These are phyloP conservation scores for Amitus sp. DNA, from an alignment of 2,888 invertebrate genomes.

Conservation along the genomic window DNA sequence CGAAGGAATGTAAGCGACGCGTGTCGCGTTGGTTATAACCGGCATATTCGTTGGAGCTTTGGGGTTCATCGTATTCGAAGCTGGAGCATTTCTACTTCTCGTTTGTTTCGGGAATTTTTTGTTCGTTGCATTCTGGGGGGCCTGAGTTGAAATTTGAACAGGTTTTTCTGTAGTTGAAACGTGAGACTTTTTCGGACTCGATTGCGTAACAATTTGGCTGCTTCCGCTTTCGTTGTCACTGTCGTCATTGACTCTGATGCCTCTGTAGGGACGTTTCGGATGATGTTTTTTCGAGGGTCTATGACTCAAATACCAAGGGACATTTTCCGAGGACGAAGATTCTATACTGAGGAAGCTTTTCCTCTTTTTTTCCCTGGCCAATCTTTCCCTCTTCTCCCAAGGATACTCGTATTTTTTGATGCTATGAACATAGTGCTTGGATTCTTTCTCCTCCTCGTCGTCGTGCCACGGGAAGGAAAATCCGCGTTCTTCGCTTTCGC, in stretches of 20 bases:
- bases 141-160: not conserved
- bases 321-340: conserved; percentile 16
- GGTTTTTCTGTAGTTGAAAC: not conserved
- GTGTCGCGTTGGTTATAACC: not conserved
- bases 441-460: conserved; percentile 42
- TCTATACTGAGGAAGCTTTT: conserved; percentile 39
- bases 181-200: conserved; percentile 2
- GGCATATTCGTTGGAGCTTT: conserved; percentile 27
- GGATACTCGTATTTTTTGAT: conserved; percentile 55
- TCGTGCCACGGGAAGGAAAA: conserved; percentile 55
- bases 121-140: not conserved
- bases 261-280: conserved; percentile 6
- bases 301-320: not conserved
- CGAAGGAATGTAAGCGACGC: conserved; percentile 1
- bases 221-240: not conserved
- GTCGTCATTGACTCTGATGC: not conserved
- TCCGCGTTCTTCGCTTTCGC: too few relatives aligned
- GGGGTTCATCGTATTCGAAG: conserved; percentile 41
- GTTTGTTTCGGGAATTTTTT: not conserved
- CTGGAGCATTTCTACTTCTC: not conserved
- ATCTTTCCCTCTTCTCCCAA: conserved; percentile 57
- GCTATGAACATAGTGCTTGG: conserved; percentile 26
- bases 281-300: not conserved
- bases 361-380: conserved; percentile 41
- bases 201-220: not conserved